Conservation (phyloP, 2,888 invertebrate genomes). For the Augochlorella aurata region DNA sequence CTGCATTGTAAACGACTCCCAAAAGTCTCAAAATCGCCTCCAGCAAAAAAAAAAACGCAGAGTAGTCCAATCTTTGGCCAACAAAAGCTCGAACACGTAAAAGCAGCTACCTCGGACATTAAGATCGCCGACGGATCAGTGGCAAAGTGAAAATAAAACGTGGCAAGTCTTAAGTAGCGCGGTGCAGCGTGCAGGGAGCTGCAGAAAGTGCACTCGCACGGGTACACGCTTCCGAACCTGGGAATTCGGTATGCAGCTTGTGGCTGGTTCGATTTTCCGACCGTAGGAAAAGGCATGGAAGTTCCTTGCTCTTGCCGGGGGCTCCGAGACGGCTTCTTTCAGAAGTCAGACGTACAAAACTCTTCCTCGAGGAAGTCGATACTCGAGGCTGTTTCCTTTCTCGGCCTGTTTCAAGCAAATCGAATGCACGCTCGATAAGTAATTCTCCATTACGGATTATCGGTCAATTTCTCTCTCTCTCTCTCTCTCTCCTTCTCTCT, state of each 20-base stretch:
- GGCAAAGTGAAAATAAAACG: neutral
- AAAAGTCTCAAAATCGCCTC: too few species aligned
- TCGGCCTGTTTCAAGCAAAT: neutral
- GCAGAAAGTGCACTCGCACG: neutral
- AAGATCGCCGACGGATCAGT: neutral
- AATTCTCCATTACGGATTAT: conserved; percentile 47
- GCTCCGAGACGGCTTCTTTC: neutral
- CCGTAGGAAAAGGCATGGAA: conserved; percentile 11
- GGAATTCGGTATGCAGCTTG: conserved; percentile 10
- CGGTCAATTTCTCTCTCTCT: conserved; percentile 18
- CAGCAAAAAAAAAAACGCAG: too few species aligned
- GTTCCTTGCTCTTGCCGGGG: conserved; percentile 18
- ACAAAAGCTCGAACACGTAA: neutral
- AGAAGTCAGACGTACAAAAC: neutral
- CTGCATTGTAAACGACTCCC: too few species aligned
- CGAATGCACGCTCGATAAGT: conserved; percentile 33
- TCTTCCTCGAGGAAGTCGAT: neutral
- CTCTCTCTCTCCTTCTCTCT: neutral
- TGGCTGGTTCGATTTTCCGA: conserved; percentile 49
- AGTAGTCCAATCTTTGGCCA: neutral
- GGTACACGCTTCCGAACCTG: neutral
- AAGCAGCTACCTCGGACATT: neutral
- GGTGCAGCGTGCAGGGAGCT: neutral
- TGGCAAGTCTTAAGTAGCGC: neutral
- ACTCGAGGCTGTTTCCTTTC: neutral